A percentile compares a stretch with the other conserved stretches of the same genome.
Evolutionary conservation across 2,113 vertebrate genomes (phyloP).

Genomic region (Aegypius monachus): DNA sequence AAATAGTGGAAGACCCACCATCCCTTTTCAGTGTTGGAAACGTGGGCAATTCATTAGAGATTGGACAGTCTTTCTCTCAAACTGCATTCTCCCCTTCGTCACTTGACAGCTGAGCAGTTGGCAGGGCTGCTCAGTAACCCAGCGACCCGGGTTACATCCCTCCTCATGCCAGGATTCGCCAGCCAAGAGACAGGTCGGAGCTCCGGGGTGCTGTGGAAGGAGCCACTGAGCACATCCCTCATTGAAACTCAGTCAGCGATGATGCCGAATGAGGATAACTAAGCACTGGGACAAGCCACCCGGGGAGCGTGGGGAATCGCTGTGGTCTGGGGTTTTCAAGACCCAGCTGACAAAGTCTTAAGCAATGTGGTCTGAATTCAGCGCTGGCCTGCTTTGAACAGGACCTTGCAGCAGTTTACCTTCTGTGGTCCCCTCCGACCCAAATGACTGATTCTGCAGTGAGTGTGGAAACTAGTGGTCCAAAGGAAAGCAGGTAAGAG

Average conservation of each 20-base stretch:
- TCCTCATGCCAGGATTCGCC: not conserved
- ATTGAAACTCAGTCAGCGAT: not conserved
- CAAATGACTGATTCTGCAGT: not conserved
- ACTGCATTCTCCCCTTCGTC: not conserved
- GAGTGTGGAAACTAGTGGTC: not conserved
- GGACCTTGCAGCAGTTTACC: not conserved
- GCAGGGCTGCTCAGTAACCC: not conserved
- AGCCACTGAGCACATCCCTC: not conserved
- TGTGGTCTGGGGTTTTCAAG: not conserved
- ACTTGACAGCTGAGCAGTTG: not conserved
- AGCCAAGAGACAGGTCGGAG: not conserved
- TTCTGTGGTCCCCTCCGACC: not conserved
- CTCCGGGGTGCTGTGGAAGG: not conserved
- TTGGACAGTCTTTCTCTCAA: not conserved
- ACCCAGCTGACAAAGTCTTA: not conserved
- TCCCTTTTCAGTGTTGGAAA: not conserved
- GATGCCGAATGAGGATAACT: accelerated
- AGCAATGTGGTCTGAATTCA: not conserved
- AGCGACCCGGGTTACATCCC: not conserved
- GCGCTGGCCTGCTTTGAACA: not conserved
- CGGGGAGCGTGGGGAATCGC: accelerated
- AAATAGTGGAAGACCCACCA: not conserved
- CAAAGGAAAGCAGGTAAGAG: not conserved
- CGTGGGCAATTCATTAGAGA: not conserved
- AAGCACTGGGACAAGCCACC: not conserved